These are phyloP conservation scores for Odontophorus gujanensis DNA, from an alignment of 2,113 vertebrate genomes.

Conservation along the genomic window DNA sequence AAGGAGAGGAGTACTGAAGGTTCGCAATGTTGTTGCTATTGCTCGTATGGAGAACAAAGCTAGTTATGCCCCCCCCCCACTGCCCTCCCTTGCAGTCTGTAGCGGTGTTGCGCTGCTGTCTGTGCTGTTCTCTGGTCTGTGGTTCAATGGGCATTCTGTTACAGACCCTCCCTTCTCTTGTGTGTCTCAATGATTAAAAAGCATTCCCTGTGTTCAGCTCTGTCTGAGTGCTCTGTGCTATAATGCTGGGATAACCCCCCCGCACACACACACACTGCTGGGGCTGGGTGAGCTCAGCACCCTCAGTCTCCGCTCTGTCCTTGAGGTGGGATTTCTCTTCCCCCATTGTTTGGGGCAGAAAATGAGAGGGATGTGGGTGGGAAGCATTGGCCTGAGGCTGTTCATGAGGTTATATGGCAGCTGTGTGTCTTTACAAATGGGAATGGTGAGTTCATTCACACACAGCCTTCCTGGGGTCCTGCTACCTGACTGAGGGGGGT, in stretches of 20 bases:
- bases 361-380: not conserved
- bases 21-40: too few species aligned
- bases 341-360: not conserved
- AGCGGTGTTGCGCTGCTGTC: too few species aligned
- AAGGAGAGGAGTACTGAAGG: too few species aligned
- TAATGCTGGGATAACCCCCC: too few species aligned
- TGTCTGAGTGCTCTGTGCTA: not conserved
- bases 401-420: not conserved
- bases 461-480: too few species aligned
- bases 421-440: not conserved
- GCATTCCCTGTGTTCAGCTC: slow-evolving; percentile 79
- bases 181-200: slow-evolving; percentile 78
- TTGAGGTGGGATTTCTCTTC: not conserved
- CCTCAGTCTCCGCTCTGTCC: not conserved
- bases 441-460: not conserved
- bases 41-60: too few species aligned
- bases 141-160: slow-evolving; percentile 62
- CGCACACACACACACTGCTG: too few species aligned
- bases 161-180: slow-evolving; percentile 46
- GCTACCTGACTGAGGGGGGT: too few species aligned
- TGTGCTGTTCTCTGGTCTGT: too few species aligned
- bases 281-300: not conserved
- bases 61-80: too few species aligned
- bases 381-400: not conserved
- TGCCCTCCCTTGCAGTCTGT: too few species aligned